phyloP scores from a whole-genome alignment of 2,888 invertebrate genomes.

The Caenorhabditis wallacei region DNA sequence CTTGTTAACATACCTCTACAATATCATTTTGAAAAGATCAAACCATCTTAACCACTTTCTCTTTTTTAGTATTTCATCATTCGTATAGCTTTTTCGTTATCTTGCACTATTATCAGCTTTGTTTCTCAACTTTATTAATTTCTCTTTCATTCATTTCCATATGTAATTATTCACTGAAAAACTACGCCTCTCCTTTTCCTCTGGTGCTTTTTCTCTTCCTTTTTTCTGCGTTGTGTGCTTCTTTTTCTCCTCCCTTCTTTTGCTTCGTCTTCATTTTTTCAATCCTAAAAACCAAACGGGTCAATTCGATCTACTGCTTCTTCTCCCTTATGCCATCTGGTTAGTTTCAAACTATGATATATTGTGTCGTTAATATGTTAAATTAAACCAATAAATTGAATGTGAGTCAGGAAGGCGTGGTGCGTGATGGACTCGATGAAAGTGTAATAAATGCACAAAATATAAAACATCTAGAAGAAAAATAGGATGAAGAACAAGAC shows the following conservation, averaged over 20 bases:
- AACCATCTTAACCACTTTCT: conserved; percentile 57
- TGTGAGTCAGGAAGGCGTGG: neutral
- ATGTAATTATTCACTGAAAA: conserved; percentile 49
- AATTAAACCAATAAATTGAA: conserved; percentile 26
- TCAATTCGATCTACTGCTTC: conserved; percentile 43
- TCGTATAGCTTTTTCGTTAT: neutral
- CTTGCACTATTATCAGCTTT: conserved; percentile 19
- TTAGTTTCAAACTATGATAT: conserved; percentile 40
- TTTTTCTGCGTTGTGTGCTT: conserved; percentile 40
- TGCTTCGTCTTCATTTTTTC: conserved; percentile 22
- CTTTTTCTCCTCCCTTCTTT: conserved; percentile 2
- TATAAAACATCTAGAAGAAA: conserved; percentile 14
- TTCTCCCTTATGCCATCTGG: conserved; percentile 47
- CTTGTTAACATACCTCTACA: conserved; percentile 65
- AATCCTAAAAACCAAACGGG: conserved; percentile 48
- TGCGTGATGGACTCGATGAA: neutral
- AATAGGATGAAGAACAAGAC: conserved; percentile 5
- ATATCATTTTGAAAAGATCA: conserved; percentile 81
- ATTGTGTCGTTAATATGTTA: neutral
- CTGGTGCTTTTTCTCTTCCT: conserved; percentile 47
- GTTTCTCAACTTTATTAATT: neutral
- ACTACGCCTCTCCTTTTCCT: conserved; percentile 32
- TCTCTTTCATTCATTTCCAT: conserved; percentile 11
- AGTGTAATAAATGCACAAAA: conserved; percentile 25
- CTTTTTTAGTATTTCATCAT: neutral